phyloP scores from a whole-genome alignment of 92 coral and sea anemone species.

The Muricea muricata region DNA sequence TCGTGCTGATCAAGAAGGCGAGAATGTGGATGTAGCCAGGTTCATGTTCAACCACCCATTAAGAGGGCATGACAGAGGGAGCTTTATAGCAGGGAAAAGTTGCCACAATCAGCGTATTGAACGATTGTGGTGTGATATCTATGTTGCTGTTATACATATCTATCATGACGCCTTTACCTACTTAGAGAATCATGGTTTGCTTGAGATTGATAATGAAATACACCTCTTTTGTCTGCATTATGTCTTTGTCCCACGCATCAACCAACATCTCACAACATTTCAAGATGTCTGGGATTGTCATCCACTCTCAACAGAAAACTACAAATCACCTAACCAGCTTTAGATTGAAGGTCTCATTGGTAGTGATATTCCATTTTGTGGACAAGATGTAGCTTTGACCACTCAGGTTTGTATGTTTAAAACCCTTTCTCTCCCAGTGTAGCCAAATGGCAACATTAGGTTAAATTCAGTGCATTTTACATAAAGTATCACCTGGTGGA shows the following conservation, averaged over 20 bases:
- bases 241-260: slow-evolving; percentile 14
- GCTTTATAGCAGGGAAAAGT: slow-evolving; percentile 15
- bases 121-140: slow-evolving; percentile 31
- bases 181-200: no score
- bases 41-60: no score
- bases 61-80: slow-evolving; percentile 12
- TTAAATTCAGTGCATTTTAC: not conserved
- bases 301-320: slow-evolving; percentile 2
- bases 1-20: not conserved
- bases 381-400: slow-evolving; percentile 9
- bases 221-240: no score
- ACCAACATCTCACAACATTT: slow-evolving; percentile 9
- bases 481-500: not conserved
- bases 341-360: slow-evolving; percentile 8
- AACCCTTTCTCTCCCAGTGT: slow-evolving; percentile 17
- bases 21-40: slow-evolving; percentile 3
- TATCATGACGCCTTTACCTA: no score
- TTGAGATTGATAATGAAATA: no score
- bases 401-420: not conserved
- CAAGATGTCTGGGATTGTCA: slow-evolving; percentile 21
- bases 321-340: slow-evolving; percentile 12
- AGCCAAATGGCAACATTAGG: slow-evolving; percentile 10
- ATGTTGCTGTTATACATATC: slow-evolving; percentile 28
- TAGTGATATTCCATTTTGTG: not conserved
- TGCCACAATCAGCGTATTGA: no score